A percentile compares a stretch with the other conserved stretches of the same genome.
These are phyloP conservation scores for Acrocephalus kingi DNA, from an alignment of 2,113 vertebrate species.

Conservation along the genomic window DNA sequence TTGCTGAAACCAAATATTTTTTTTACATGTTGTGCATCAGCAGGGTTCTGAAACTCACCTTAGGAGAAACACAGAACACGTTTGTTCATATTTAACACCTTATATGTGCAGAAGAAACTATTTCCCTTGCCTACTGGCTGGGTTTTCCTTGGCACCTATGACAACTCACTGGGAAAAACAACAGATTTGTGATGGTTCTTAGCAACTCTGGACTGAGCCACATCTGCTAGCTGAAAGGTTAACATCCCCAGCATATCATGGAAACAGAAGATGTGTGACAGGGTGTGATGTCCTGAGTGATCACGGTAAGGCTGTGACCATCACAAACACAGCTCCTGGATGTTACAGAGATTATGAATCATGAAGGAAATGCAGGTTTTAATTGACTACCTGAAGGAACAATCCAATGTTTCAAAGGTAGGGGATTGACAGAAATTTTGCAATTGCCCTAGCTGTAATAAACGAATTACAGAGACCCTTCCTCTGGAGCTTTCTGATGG, in stretches of 20 bases:
- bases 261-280: neutral
- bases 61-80: neutral
- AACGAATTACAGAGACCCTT: neutral
- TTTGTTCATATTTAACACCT: conserved; percentile 27
- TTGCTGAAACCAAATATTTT: conserved; percentile 36
- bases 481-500: neutral
- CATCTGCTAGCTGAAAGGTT: neutral
- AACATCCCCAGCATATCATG: neutral
- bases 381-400: neutral
- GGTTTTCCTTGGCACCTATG: neutral
- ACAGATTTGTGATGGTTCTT: neutral
- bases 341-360: neutral
- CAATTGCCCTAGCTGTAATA: neutral
- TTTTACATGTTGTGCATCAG: neutral
- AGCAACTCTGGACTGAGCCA: neutral
- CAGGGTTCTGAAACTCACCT: conserved; percentile 1
- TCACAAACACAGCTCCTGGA: neutral
- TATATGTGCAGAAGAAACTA: neutral
- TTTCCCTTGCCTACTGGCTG: neutral
- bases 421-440: neutral
- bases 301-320: neutral
- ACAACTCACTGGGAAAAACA: neutral
- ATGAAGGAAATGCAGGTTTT: neutral
- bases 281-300: neutral
- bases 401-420: neutral